phyloP scores from a whole-genome alignment of 2,797 vertebrate species.

The Podargus strigoides region DNA sequence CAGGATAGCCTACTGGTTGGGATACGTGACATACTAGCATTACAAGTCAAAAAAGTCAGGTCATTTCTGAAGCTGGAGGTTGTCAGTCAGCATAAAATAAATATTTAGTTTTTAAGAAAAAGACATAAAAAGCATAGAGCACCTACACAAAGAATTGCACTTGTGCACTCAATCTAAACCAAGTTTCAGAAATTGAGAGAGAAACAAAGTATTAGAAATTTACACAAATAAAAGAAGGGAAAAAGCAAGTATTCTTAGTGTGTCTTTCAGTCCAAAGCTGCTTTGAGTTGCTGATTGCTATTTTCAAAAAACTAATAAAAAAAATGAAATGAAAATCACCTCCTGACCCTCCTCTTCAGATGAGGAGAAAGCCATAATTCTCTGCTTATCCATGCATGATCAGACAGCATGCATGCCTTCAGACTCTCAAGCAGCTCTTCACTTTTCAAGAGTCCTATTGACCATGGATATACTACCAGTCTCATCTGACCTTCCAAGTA shows the following conservation, averaged over 20 bases:
- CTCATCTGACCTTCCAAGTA: not conserved
- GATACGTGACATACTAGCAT: not conserved
- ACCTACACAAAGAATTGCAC: not conserved
- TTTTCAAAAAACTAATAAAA: not conserved
- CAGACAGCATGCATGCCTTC: not conserved
- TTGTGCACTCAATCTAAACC: not conserved
- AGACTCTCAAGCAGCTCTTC: not conserved
- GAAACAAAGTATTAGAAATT: not conserved
- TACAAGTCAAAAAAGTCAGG: not conserved
- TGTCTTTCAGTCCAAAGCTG: not conserved
- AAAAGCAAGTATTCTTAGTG: not conserved
- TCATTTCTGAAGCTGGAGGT: not conserved
- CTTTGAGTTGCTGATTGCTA: not conserved
- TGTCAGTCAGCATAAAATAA: not conserved
- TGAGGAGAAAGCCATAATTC: not conserved
- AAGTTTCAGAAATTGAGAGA: not conserved
- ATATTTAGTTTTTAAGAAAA: too few species aligned
- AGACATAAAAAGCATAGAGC: not conserved
- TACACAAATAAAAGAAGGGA: not conserved
- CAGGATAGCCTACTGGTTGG: not conserved
- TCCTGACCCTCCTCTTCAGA: not conserved
- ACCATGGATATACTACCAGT: not conserved
- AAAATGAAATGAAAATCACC: not conserved
- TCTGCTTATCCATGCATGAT: not conserved
- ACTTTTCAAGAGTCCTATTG: not conserved